phyloP scores from a whole-genome alignment of 2,113 vertebrate genomes.

The Mormoops blainvillei region DNA sequence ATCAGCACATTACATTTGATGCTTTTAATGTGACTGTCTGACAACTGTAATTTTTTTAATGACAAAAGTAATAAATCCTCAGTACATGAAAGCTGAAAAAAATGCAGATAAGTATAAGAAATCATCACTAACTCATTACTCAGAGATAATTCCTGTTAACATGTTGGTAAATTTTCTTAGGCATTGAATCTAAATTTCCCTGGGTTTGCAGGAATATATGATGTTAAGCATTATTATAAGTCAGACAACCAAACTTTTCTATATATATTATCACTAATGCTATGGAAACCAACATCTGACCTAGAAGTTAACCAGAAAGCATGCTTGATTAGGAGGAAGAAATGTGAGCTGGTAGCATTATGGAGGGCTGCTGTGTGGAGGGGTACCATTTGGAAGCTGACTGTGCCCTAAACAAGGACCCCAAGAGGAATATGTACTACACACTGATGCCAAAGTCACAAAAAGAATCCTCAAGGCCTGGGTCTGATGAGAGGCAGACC shows the following conservation, averaged over 20 bases:
- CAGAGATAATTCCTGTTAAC: neutral
- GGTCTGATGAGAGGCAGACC: neutral
- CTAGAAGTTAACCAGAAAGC: neutral
- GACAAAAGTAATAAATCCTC: neutral
- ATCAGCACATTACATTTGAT: neutral
- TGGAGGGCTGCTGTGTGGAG: neutral
- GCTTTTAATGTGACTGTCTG: neutral
- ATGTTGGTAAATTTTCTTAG: neutral
- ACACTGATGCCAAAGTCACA: neutral
- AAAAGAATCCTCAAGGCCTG: neutral
- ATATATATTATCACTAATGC: neutral
- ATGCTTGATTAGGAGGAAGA: neutral
- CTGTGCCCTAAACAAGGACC: neutral
- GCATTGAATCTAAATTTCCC: constrained; percentile 1
- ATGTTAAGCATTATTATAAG: neutral
- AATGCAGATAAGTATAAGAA: neutral
- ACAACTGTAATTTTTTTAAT: neutral
- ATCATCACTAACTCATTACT: neutral
- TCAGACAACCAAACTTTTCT: neutral
- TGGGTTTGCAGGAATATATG: neutral
- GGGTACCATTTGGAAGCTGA: neutral
- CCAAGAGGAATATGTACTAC: neutral
- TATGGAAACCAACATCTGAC: neutral
- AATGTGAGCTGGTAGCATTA: neutral
- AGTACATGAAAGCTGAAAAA: neutral